phyloP scores from a whole-genome alignment of 2,888 invertebrate species.

The Sylvicola cinctus region DNA sequence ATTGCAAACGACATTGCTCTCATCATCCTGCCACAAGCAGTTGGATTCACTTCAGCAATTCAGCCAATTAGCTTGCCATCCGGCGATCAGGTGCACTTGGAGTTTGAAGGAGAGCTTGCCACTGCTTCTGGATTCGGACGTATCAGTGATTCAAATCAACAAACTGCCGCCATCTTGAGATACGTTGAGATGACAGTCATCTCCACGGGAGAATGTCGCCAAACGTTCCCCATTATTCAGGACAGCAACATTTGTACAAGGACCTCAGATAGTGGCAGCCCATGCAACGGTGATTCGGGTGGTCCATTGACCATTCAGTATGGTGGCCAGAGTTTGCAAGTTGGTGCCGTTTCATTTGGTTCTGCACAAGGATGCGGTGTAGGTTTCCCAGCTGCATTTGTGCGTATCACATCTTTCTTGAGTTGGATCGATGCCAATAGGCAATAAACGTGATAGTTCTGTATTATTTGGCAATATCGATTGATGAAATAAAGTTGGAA shows the following conservation, averaged over 20 bases:
- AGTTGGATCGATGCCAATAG: background rate
- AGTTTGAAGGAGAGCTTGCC: background rate
- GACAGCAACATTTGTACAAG: background rate
- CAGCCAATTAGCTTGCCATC: background rate
- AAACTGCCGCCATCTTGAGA: background rate
- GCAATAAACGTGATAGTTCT: too few species aligned
- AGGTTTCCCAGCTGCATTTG: background rate
- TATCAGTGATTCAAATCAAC: background rate
- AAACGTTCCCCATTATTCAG: background rate
- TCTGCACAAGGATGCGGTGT: background rate
- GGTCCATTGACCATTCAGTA: constrained; percentile 1
- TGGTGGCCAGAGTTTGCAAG: background rate
- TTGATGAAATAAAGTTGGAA: too few species aligned
- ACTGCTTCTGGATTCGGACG: background rate
- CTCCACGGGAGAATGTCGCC: background rate
- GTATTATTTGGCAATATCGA: too few species aligned
- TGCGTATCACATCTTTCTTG: background rate
- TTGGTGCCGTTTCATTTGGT: background rate
- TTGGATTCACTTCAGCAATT: background rate
- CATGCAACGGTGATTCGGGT: background rate
- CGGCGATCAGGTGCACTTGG: background rate
- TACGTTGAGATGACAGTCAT: background rate
- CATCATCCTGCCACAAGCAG: background rate
- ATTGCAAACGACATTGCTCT: background rate
- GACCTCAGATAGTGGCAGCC: background rate